Evolutionary conservation across 2,113 vertebrate species (phyloP), one percentile per base, ranked within the genome.

Genomic region (Trichomycterus rosablanca): DNA sequence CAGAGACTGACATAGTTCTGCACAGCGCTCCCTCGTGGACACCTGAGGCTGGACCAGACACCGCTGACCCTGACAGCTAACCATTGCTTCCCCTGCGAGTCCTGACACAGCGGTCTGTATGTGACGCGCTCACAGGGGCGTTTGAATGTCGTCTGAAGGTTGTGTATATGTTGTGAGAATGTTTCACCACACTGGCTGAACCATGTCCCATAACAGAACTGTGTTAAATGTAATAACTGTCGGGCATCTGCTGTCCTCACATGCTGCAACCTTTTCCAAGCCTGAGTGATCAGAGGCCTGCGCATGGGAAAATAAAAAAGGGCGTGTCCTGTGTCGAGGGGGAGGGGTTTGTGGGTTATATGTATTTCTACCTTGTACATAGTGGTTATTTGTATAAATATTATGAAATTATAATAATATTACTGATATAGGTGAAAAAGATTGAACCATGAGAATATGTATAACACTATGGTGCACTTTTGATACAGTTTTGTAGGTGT

Each of bases 341-440:
- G 59, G 64, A 63, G 70, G 70, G 57, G 59, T 56, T 71, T 62
- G 65, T 22, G 63, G 75, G 73, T 77, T 73, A 76, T 73, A 76
- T 81, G 88, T 87, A 86, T 87, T 91, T 92, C 84, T 93, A 92
- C 90, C 84, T 78, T 86, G 88, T 90, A 92, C 87, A 90, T 87
- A 91, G 89, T 87, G 80, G 75, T n/a, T 92, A 89, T 89, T 90
- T 90, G 88, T 89, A 89, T 89, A 87, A 89, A 89, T 86, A 86
- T 85, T 75, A 84, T 74, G 76, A 81, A 82, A 82, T 65, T 77
- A 84, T 82, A 82, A 74, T 81, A 83, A 79, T 82, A 81, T 69
- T 63, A 66, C 69, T 65, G 69, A 66, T 68, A 81, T 83, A 81
- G 82, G 76, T 62, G 61, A 74, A 60, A 63, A 79, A 62, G 73